Percentiles rank a stretch among this genome's conserved stretches.
Conservation (phyloP, 2,888 invertebrate species). For the Anoplius nigerrimus region DNA sequence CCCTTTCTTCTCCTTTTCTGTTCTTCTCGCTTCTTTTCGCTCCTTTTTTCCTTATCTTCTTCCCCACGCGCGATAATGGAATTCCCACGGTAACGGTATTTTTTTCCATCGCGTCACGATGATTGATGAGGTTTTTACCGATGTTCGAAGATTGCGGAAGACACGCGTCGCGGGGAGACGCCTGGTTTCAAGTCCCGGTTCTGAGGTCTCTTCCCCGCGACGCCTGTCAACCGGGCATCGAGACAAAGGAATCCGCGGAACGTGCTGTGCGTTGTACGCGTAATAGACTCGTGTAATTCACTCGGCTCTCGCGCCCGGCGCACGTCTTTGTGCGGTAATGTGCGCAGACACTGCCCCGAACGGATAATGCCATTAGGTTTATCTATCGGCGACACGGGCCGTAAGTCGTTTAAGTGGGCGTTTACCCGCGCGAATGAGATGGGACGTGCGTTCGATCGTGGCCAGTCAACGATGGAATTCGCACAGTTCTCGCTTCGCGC, state of each 20-base stretch:
- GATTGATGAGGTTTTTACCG: not conserved
- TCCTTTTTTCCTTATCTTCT: not conserved
- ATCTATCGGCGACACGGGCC: constrained; percentile 49
- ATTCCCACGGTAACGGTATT: too few relatives aligned
- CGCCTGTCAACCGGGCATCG: not conserved
- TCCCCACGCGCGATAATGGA: too few relatives aligned
- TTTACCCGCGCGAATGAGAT: constrained; percentile 32
- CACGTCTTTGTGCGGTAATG: constrained; percentile 2
- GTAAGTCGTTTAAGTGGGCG: constrained; percentile 32
- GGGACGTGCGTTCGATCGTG: not conserved
- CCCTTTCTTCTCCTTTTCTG: not conserved
- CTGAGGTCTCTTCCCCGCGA: not conserved
- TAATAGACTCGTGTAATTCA: not conserved
- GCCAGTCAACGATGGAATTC: too few relatives aligned
- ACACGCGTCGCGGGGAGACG: not conserved
- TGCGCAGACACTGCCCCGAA: not conserved
- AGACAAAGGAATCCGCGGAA: constrained; percentile 1
- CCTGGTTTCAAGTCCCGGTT: not conserved
- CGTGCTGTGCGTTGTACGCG: not conserved
- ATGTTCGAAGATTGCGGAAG: not conserved
- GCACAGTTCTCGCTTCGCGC: too few relatives aligned
- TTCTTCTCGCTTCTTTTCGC: not conserved
- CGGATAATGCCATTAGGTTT: constrained; percentile 39
- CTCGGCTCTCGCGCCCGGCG: not conserved
- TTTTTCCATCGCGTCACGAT: not conserved